These are phyloP conservation scores for Piaya cayana DNA, from an alignment of 2,113 vertebrate genomes.

Conservation along the genomic window DNA sequence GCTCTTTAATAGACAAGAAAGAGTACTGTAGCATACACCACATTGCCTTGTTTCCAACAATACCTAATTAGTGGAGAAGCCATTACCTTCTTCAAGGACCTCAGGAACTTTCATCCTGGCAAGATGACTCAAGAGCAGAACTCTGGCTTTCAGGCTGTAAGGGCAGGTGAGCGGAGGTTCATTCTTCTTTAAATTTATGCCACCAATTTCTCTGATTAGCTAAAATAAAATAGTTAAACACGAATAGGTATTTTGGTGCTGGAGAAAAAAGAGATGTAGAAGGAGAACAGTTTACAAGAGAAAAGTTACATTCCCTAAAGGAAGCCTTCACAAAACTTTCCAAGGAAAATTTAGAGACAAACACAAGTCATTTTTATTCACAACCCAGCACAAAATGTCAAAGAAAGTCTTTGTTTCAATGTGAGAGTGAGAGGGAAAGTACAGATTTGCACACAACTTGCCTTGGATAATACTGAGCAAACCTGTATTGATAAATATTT, in stretches of 20 bases:
- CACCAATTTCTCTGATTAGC: conserved; percentile 96
- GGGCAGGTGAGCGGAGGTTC: conserved; percentile 97
- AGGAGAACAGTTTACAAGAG: background rate
- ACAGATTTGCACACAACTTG: background rate
- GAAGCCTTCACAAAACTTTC: background rate
- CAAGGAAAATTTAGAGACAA: background rate
- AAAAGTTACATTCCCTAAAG: background rate
- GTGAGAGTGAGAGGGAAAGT: fast-evolving
- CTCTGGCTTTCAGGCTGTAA: conserved; percentile 96
- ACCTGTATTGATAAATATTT: background rate
- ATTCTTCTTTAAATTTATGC: conserved; percentile 98
- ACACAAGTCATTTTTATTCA: background rate
- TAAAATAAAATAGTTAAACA: conserved; percentile 67
- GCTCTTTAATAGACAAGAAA: background rate
- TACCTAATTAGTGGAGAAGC: background rate
- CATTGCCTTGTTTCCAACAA: background rate
- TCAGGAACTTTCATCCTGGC: conserved; percentile 94
- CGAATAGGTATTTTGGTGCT: background rate
- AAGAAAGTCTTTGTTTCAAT: background rate
- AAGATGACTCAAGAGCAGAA: conserved; percentile 90
- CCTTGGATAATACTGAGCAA: background rate
- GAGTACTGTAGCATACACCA: background rate
- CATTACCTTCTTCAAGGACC: conserved; percentile 92
- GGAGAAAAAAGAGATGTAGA: background rate
- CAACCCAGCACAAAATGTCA: background rate